Conservation (phyloP, 2,888 invertebrate genomes). For the Seira ritae region DNA sequence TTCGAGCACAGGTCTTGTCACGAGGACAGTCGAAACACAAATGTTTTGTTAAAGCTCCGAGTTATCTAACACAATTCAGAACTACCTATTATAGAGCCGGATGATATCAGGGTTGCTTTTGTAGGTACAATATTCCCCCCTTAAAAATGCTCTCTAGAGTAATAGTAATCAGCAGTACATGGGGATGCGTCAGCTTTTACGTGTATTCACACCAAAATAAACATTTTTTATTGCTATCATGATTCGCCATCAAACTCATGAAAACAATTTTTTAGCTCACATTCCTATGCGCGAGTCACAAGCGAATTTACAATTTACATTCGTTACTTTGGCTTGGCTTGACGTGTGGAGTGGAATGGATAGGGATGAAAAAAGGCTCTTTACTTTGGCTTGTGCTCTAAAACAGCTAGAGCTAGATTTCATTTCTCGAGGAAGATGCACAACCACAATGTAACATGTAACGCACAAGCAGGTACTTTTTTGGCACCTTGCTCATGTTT, state of each 20-base stretch:
- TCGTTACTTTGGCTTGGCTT: background rate
- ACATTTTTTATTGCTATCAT: conserved; percentile 43
- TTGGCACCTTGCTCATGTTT: conserved; percentile 56
- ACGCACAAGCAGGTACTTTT: conserved; percentile 30
- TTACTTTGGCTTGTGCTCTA: background rate
- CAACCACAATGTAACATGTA: background rate
- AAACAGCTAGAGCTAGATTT: background rate
- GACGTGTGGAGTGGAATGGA: background rate
- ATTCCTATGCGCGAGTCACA: background rate
- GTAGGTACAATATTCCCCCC: background rate
- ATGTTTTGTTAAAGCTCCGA: conserved; percentile 36
- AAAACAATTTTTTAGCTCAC: conserved; percentile 15
- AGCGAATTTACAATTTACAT: no score
- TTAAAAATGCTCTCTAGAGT: background rate
- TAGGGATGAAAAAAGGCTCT: background rate
- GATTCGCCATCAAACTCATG: conserved; percentile 31
- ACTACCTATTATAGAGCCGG: conserved; percentile 44
- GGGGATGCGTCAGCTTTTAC: conserved; percentile 9
- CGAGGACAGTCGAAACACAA: conserved; percentile 43
- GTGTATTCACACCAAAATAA: conserved; percentile 41
- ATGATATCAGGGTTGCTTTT: conserved; percentile 55
- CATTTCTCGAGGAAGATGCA: background rate
- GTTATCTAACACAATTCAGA: conserved; percentile 51
- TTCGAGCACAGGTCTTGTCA: conserved; percentile 29
- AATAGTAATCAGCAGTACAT: background rate